phyloP scores from a whole-genome alignment of 2,888 invertebrate species.

The Drosophila mulleri region DNA sequence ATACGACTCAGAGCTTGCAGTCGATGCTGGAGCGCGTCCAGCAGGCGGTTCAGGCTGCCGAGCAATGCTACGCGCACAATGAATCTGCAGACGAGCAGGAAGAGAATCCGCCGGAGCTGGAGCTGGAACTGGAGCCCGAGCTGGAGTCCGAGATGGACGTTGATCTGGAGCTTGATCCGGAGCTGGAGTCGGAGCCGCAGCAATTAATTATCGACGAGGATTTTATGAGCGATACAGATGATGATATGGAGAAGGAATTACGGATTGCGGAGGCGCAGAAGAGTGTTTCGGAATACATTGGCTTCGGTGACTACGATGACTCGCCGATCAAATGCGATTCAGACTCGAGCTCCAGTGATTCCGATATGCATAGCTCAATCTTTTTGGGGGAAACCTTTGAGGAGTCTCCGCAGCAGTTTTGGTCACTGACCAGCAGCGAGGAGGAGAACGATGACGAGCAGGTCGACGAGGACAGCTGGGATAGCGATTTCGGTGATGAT shows the following conservation, averaged over 20 bases:
- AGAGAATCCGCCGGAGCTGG: too few species aligned
- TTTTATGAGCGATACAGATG: not conserved
- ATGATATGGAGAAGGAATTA: not conserved
- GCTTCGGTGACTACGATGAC: not conserved
- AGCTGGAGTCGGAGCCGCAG: not conserved
- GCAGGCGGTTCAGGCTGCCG: not conserved
- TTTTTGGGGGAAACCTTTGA: conserved; percentile 10
- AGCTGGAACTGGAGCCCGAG: not conserved
- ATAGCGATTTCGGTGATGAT: conserved; percentile 22
- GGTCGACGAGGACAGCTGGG: conserved; percentile 28
- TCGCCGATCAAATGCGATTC: not conserved
- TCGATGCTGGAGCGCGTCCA: not conserved
- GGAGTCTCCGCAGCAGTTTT: conserved; percentile 16
- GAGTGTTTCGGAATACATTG: not conserved
- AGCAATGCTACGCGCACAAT: not conserved
- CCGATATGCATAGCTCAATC: not conserved
- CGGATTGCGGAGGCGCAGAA: not conserved
- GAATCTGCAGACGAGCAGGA: too few species aligned
- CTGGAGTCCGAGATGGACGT: too few species aligned
- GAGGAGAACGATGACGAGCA: conserved; percentile 11
- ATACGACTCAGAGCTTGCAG: not conserved
- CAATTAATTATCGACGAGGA: not conserved
- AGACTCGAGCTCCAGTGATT: not conserved
- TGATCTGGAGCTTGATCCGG: not conserved
- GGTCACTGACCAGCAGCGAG: conserved; percentile 27